Base-by-base conservation (phyloP, 2,113 vertebrate species). In the Corapipo altera region DNA sequence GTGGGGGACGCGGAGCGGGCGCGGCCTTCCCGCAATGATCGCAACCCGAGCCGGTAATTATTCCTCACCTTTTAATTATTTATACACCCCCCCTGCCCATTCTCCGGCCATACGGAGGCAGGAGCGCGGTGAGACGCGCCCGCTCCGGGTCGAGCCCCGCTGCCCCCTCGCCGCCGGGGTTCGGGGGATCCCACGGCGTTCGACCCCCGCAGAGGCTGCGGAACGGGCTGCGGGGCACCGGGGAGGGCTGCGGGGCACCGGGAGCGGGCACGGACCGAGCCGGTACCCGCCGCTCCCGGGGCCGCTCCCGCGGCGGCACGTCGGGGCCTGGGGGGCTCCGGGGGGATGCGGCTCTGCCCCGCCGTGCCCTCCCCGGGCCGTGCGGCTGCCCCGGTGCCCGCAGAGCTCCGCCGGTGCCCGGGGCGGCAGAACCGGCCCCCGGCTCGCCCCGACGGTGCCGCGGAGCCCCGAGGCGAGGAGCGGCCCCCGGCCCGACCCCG, bases 11-110 rank as follows among this genome's bases (percentile, higher is more conserved):
- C 98, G 30, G 91, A 88, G 59, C 80, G 90, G 96, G 92, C n/a
- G 70, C 49, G 72, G 95, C 79, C 81, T 91, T 75, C 75, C 91
- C 83, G 79, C 98, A 97, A 96, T 97, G 99, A 99, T 98, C 98
- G 99, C 98, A 99, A 98, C 98, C 98, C 97, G 98, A 96, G 97
- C 98, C 98, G 98, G 98, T 99, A 99, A 99, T 99, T 99, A 99
- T 99, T 98, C 98, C 96, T 98, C 96, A 98, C 97, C 93, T 98
- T 96, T 99, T 98, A 98, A 99, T 99, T 99, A 99, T 99, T 98
- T 96, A 98, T 97, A 39, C 83, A 95, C 96, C 95, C 33, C 20
- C 55, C 13, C 11, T 8, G 48, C 6, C 58, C 20, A 3, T 27
- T 64, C 83, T 35, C 27, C 69, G 22, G 67, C 76, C 11, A 1